These are phyloP conservation scores for Protophormia terraenovae DNA, from an alignment of 2,888 invertebrate genomes.

Conservation along the genomic window DNA sequence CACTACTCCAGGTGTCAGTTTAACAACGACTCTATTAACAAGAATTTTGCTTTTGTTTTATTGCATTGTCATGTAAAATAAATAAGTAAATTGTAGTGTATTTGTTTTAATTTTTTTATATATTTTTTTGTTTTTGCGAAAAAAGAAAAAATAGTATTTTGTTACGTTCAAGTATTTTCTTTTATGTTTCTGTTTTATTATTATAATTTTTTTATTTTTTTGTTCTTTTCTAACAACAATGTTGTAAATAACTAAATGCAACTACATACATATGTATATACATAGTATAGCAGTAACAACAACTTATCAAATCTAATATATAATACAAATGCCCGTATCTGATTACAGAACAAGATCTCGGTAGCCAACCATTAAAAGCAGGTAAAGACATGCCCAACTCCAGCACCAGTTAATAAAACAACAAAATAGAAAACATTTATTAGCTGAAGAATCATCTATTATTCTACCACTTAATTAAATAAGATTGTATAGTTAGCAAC, in stretches of 20 bases:
- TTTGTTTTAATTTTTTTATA: neutral
- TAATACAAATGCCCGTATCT: conserved; percentile 44
- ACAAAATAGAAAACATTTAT: neutral
- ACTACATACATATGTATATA: neutral
- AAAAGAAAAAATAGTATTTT: conserved; percentile 7
- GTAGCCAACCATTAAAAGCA: conserved; percentile 48
- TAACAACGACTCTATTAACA: conserved; percentile 65
- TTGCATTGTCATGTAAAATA: conserved; percentile 12
- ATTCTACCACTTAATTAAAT: conserved; percentile 38
- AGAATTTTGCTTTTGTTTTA: conserved; percentile 52
- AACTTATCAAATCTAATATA: conserved; percentile 49
- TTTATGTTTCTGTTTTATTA: neutral
- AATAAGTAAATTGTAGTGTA: conserved; percentile 20
- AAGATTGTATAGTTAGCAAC: neutral
- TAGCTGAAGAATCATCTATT: conserved; percentile 15
- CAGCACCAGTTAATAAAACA: neutral
- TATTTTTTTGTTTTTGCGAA: neutral
- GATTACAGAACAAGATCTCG: conserved; percentile 48
- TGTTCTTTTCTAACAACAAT: conserved; percentile 25
- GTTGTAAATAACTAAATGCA: conserved; percentile 37
- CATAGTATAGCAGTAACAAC: neutral
- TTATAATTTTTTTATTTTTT: no score
- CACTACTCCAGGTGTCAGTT: conserved; percentile 64
- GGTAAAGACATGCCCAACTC: conserved; percentile 72
- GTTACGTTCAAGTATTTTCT: conserved; percentile 35